Evolutionary conservation across 2,113 vertebrate genomes (phyloP).

Genomic region (Rafetus swinhoei): DNA sequence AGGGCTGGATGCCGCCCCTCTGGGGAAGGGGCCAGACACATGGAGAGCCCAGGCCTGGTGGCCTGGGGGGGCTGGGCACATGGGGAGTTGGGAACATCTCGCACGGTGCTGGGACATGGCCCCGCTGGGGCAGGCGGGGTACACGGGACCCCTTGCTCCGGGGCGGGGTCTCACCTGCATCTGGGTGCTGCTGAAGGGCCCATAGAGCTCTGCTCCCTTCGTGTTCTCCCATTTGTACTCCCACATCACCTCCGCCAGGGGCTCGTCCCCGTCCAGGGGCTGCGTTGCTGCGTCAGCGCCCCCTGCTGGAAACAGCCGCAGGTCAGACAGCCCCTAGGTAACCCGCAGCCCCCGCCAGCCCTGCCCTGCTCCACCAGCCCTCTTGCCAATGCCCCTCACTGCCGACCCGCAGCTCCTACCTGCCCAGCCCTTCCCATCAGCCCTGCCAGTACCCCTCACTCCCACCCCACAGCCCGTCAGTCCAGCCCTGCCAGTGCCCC

Average conservation of each 20-base stretch:
- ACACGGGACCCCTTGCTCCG: neutral
- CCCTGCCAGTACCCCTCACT: neutral
- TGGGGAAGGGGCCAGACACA: no score
- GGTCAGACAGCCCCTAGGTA: neutral
- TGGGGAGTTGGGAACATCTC: no score
- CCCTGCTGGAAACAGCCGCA: neutral
- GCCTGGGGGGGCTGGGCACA: neutral
- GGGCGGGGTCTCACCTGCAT: constrained; percentile 85
- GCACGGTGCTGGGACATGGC: no score
- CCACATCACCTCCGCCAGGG: constrained; percentile 85
- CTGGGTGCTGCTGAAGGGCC: constrained; percentile 91
- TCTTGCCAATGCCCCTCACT: neutral
- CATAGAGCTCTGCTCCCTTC: constrained; percentile 85
- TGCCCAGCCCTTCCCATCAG: neutral
- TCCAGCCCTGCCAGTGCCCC: neutral
- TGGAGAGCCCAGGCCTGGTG: no score
- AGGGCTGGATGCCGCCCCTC: neutral
- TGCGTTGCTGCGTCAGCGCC: neutral
- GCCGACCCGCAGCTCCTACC: no score
- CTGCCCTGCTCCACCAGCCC: neutral
- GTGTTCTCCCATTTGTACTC: constrained; percentile 90
- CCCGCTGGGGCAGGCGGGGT: no score
- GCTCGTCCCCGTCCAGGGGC: constrained; percentile 47
- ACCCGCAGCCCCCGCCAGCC: constrained; percentile 26
- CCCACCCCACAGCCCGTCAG: constrained; percentile 21